A percentile compares a stretch with the other conserved stretches of the same genome.
Evolutionary conservation across 2,113 vertebrate genomes (phyloP).

Genomic region (Ophiodon elongatus): DNA sequence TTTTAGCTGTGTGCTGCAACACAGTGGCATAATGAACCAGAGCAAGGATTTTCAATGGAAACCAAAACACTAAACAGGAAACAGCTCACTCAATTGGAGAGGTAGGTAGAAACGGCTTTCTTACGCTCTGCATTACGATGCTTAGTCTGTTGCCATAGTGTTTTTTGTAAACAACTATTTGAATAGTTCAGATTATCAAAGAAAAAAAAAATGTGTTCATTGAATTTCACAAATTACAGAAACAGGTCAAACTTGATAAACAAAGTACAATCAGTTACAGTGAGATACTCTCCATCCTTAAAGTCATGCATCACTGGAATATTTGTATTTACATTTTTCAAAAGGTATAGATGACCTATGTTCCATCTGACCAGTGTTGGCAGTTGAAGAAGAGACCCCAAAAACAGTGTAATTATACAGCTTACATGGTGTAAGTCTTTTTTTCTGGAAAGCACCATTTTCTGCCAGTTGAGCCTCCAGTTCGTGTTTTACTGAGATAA

Average conservation of each 20-base stretch:
- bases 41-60: slow-evolving; percentile 37
- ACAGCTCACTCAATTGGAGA: slow-evolving; percentile 68
- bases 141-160: slow-evolving; percentile 71
- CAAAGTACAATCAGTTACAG: slow-evolving; percentile 63
- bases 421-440: slow-evolving; percentile 30
- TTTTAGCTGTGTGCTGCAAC: slow-evolving; percentile 29
- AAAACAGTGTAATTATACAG: slow-evolving; percentile 48
- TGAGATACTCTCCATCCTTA: slow-evolving; percentile 49
- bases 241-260: slow-evolving; percentile 64
- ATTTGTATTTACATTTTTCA: slow-evolving; percentile 73
- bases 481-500: slow-evolving; percentile 63
- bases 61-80: slow-evolving; percentile 47
- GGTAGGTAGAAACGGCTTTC: slow-evolving; percentile 74
- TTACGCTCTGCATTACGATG: slow-evolving; percentile 58
- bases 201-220: slow-evolving; percentile 43
- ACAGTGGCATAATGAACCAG: slow-evolving; percentile 19
- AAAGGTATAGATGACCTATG: slow-evolving; percentile 66
- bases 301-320: slow-evolving; percentile 76
- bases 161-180: slow-evolving; percentile 52
- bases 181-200: slow-evolving; percentile 61
- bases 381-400: slow-evolving; percentile 58
- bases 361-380: slow-evolving; percentile 78
- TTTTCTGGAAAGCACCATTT: slow-evolving; percentile 49
- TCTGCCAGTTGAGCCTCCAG: slow-evolving; percentile 58
- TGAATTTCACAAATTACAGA: slow-evolving; percentile 74